phyloP scores from a whole-genome alignment of 1,140 invertebrate genomes.

The Listronotus bonariensis region DNA sequence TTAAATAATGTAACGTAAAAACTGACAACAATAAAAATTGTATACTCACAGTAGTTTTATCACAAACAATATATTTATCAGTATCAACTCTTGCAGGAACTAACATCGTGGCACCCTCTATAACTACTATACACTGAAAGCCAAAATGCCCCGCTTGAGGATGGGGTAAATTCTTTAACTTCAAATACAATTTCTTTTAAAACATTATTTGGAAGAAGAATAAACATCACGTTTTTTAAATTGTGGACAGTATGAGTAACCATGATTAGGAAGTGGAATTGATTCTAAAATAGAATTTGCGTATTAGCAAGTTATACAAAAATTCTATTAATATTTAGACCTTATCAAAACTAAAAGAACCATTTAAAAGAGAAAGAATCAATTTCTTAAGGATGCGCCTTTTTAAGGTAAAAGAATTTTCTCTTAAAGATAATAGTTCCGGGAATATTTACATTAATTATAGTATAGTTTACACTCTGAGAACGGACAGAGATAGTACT shows the following conservation, averaged over 20 bases:
- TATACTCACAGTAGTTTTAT: constrained; percentile 74
- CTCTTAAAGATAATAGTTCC: too few species aligned
- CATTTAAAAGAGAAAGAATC: too few species aligned
- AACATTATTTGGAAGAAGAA: constrained; percentile 86
- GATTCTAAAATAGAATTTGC: constrained; percentile 63
- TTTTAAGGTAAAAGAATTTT: too few species aligned
- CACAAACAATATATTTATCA: constrained; percentile 83
- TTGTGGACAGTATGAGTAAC: constrained; percentile 78
- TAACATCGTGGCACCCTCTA: constrained; percentile 87
- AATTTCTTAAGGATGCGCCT: too few species aligned
- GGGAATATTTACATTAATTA: too few species aligned
- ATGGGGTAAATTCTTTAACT: constrained; percentile 87
- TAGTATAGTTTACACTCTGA: too few species aligned
- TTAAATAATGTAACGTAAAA: too few species aligned
- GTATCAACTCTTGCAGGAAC: constrained; percentile 84
- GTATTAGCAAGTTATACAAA: too few species aligned
- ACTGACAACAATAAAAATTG: too few species aligned
- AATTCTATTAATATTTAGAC: too few species aligned
- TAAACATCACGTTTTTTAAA: constrained; percentile 68
- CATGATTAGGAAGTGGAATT: constrained; percentile 71
- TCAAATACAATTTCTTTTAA: constrained; percentile 86
- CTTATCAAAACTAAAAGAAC: too few species aligned
- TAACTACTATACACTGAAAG: constrained; percentile 89
- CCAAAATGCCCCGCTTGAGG: constrained; percentile 83
- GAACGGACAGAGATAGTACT: too few species aligned